Evolutionary conservation across 2,113 vertebrate genomes (phyloP).

Genomic region (Empidonax traillii): DNA sequence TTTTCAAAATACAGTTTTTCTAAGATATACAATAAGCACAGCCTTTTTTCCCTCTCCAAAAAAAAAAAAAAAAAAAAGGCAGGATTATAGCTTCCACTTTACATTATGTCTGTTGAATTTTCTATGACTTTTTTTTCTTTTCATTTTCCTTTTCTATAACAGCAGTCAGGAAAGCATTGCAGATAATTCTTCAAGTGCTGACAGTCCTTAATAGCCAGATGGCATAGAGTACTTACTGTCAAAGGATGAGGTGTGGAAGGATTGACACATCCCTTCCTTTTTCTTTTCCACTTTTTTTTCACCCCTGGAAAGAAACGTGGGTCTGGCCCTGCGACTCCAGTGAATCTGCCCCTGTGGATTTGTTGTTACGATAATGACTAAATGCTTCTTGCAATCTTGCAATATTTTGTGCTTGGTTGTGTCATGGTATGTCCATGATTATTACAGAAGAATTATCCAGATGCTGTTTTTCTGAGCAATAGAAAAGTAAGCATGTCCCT

Average conservation of each 20-base stretch:
- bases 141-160: neutral
- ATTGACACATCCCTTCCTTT: conserved; percentile 2
- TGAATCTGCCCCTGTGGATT: neutral
- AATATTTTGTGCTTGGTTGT: neutral
- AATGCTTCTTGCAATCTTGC: neutral
- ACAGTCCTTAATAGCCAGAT: neutral
- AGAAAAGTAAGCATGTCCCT: neutral
- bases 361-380: neutral
- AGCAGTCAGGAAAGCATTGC: neutral
- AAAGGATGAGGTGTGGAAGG: neutral
- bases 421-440: neutral
- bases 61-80: neutral
- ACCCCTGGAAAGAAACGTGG: neutral
- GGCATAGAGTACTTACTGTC: neutral
- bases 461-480: neutral
- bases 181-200: neutral
- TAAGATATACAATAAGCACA: neutral
- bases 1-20: neutral
- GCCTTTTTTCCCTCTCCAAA: neutral
- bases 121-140: neutral
- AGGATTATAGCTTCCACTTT: neutral
- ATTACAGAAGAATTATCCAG: neutral
- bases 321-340: neutral
- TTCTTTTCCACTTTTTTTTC: neutral
- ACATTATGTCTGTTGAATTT: neutral